Evolutionary conservation across 2,888 invertebrate genomes (phyloP), one percentile per base, ranked within the genome.

Genomic region (Cephalotes varians): DNA sequence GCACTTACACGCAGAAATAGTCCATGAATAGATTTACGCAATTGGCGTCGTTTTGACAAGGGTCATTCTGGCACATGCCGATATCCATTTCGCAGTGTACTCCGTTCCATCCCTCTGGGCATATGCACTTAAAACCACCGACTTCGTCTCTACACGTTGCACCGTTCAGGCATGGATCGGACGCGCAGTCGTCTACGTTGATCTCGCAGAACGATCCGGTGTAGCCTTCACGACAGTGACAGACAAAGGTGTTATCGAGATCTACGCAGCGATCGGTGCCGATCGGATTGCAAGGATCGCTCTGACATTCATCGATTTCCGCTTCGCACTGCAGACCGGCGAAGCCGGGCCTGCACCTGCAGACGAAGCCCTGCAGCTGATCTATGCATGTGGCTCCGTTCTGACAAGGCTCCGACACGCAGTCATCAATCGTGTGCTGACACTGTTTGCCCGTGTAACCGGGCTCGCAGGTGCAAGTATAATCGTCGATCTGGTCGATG

Each of bases 271-370:
- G 96, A 86, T 98, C 98, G 0, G 99, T 98, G 80, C 99, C 99
- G 67, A 97, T 96, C 0, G 98, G 97, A 92, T 97, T 98, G 95
- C 98, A 99, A 15, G 98, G 98, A 93, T 98, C 98, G 88, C 97
- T 98, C 73, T 98, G 95, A 92, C 99, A 99, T 94, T 98, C 98
- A 92, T 99, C 98, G 84, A 98, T 97, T 93, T 97, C 98, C 18
- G 98, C 98, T 95, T 99, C 98, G 93, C 99, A 98, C 92, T 98
- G 98, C n/a, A 98, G 95, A 0, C 98, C 98, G 51, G 98, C 97
- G 93, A 96, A 99, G 47, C 99, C 99, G 18, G 98, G 98, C 82
- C 98, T 96, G 93, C 99, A 99, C 94, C 97, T 98, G 94, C 99
- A 99, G 47, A 96, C 95, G 93, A 99, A 99, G 34, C 98, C 98